Conservation (phyloP, 30 jellyfish, hydroid and myxozoan genomes). For the Phacellophora camtschatica region DNA sequence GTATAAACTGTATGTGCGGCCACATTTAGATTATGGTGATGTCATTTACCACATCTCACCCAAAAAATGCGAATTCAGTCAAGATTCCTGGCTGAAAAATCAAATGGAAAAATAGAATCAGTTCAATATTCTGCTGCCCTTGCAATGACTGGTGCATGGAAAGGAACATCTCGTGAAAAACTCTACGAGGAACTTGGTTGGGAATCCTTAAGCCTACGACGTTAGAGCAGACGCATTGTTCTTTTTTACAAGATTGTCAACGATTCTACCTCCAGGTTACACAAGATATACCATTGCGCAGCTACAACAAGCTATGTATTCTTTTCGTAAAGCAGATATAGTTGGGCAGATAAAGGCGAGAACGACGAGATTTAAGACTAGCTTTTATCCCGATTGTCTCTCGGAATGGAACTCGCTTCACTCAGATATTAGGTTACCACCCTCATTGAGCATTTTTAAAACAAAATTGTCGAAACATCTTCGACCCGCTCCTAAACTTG, state of each 20-base stretch:
- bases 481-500: no score
- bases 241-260: conserved; percentile 26
- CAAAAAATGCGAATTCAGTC: neutral
- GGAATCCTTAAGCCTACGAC: conserved; percentile 41
- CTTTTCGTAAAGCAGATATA: conserved; percentile 12
- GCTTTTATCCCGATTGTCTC: no score
- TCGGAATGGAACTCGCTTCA: no score
- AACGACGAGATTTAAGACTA: neutral
- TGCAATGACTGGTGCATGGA: conserved; percentile 38
- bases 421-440: no score
- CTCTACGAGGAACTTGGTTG: conserved; percentile 40
- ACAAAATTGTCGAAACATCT: no score
- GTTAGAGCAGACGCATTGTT: conserved; percentile 57
- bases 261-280: conserved; percentile 24
- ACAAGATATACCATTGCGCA: conserved; percentile 41
- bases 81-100: neutral
- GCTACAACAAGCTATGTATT: conserved; percentile 6
- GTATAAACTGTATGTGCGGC: no score
- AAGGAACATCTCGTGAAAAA: conserved; percentile 40
- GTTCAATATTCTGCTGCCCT: conserved; percentile 14
- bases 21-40: no score
- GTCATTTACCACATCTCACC: neutral
- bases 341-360: conserved; percentile 38
- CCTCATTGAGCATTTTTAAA: no score
- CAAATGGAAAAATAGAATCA: conserved; percentile 34